Evolutionary conservation across 1,140 invertebrate species (phyloP), one percentile per base, ranked within the genome.

Genomic region (Cataglyphis hispanica): DNA sequence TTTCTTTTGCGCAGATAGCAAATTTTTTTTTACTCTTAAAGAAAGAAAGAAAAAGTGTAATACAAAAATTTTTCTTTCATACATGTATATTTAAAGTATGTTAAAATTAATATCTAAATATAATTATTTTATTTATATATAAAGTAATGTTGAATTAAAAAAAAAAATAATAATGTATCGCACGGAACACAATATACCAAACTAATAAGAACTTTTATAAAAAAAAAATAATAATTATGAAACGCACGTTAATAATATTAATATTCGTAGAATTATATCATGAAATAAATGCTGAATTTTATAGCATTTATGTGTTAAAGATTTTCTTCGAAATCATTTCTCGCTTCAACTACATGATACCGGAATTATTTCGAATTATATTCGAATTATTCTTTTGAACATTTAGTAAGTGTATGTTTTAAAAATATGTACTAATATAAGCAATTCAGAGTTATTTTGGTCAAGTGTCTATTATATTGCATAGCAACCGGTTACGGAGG

Each of bases 391-490:
- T 19, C 19, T 58, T 72, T 81, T 70, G 64, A 70, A 56, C 31
- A 34, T 58, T 80, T 81, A 61, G 25, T 3, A 31, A 53, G 37
- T 56, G 53, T 70, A 34, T 60, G 66, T 83, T 72, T 56, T 46
- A 60, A 83, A 74, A 31, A 31, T 31, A 31, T 31, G 4, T 31
- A 3, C 31, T 31, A 31, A 31, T 31, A 25, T 60, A 60, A 83
- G 53, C 46, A 60, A 83, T 83, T 72, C 53, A 13, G 25, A 60
- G 37, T 83, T 74, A 83, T 72, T 83, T 74, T 25, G 31, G 53
- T 83, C 67, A 53, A 83, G 53, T 74, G 16, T 53, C 53, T 46
- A 72, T 37, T 60, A n/a, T 70, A 16, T 56, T 69, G 46, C 25
- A 16, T 31, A 70, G 22, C 66, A 81, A 72, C 25, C 37, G 53